Evolutionary conservation across 2,113 vertebrate species (phyloP).

Genomic region (Peromyscus maniculatus): DNA sequence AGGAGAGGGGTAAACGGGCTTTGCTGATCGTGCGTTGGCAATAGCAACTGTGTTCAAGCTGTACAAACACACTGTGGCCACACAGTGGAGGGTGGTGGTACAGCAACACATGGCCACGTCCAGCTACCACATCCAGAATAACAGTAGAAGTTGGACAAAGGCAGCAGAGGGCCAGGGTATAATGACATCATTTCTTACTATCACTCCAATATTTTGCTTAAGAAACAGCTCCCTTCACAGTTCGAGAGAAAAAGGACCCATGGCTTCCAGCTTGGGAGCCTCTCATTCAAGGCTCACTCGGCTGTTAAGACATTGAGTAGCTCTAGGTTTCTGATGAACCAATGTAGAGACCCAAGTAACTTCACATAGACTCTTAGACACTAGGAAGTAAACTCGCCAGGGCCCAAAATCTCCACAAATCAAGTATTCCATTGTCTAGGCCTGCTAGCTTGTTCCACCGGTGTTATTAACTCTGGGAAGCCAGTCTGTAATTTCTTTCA

Average conservation of each 20-base stretch:
- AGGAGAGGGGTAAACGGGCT: neutral
- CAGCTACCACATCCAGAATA: neutral
- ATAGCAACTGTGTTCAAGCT: neutral
- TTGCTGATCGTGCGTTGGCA: neutral
- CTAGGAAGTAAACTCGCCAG: conserved; percentile 40
- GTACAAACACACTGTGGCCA: neutral
- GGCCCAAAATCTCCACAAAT: neutral
- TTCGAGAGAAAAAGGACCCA: neutral
- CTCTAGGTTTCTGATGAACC: conserved; percentile 18
- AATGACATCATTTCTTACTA: neutral
- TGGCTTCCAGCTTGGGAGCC: conserved; percentile 17
- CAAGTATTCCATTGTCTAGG: conserved; percentile 57
- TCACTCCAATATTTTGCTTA: neutral
- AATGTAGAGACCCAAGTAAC: conserved; percentile 53
- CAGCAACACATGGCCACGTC: neutral
- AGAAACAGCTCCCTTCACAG: conserved; percentile 49
- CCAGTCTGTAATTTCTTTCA: conserved; percentile 58
- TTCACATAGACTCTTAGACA: neutral
- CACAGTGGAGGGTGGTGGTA: neutral
- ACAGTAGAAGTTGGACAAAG: neutral
- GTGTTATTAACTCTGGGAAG: conserved; percentile 53
- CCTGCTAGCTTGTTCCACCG: neutral
- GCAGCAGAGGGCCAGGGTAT: neutral
- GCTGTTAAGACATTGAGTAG: conserved; percentile 54
- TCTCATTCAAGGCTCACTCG: conserved; percentile 31